Evolutionary conservation across 2,888 invertebrate species (phyloP).

Genomic region (Nomada ruficornis): DNA sequence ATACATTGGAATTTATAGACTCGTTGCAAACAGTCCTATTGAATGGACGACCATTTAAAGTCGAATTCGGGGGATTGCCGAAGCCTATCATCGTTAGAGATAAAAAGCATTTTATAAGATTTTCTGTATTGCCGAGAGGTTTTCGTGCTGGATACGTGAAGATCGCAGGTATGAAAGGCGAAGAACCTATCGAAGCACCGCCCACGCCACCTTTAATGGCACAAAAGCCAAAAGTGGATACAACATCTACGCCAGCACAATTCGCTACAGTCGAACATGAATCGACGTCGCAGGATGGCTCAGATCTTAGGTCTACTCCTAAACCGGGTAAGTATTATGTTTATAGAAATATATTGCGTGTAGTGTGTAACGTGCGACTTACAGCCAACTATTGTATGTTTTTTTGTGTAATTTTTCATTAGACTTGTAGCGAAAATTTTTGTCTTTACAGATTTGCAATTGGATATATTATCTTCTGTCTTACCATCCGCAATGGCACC

Average conservation of each 20-base stretch:
- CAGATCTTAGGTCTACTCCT: conserved; percentile 72
- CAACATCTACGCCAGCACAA: conserved; percentile 58
- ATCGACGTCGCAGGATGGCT: conserved; percentile 79
- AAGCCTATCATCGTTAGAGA: conserved; percentile 91
- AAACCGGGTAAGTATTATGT: conserved; percentile 73
- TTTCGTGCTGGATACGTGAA: conserved; percentile 89
- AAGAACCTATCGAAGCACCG: conserved; percentile 79
- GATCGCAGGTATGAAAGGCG: conserved; percentile 91
- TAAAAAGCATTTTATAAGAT: conserved; percentile 92
- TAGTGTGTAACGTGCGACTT: not conserved
- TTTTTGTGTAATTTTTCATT: conserved; percentile 48
- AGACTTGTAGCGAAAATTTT: conserved; percentile 53
- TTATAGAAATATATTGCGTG: not conserved
- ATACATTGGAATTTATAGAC: conserved; percentile 92
- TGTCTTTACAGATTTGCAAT: conserved; percentile 77
- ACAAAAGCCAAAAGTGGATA: conserved; percentile 67
- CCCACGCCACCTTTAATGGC: conserved; percentile 64
- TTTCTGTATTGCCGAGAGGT: conserved; percentile 91
- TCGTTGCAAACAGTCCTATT: conserved; percentile 91
- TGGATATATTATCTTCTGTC: conserved; percentile 89
- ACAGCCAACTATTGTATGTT: not conserved
- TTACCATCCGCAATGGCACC: conserved; percentile 88
- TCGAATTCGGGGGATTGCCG: conserved; percentile 94
- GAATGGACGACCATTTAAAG: conserved; percentile 91
- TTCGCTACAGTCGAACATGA: conserved; percentile 73